These are phyloP conservation scores for Drosophila lacertosa DNA, from an alignment of 1,140 invertebrate genomes.

Conservation along the genomic window DNA sequence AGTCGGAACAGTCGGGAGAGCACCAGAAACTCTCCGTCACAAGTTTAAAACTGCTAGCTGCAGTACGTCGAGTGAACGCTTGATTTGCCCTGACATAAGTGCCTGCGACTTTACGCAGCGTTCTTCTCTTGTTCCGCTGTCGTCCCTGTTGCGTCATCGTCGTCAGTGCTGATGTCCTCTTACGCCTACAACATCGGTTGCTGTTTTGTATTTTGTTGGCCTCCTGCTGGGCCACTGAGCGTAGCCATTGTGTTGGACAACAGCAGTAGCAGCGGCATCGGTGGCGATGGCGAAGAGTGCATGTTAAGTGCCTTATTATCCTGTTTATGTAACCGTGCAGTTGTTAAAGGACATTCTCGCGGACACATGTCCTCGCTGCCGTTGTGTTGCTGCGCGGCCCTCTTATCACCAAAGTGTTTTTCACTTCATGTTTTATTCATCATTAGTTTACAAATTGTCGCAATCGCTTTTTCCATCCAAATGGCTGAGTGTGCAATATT, in stretches of 20 bases:
- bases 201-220: constrained; percentile 50
- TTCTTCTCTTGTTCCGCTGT: constrained; percentile 35
- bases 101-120: constrained; percentile 55
- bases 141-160: constrained; percentile 35
- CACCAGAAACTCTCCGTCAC: not conserved
- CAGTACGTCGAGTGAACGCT: constrained; percentile 50
- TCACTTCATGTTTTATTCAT: constrained; percentile 75
- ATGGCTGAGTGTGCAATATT: constrained; percentile 45
- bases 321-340: constrained; percentile 79
- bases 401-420: constrained; percentile 43
- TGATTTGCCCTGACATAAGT: constrained; percentile 80
- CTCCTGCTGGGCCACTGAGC: constrained; percentile 22
- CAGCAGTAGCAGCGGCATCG: constrained; percentile 6
- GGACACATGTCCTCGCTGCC: constrained; percentile 21
- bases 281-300: constrained; percentile 60
- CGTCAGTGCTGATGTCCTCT: constrained; percentile 9
- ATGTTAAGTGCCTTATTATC: constrained; percentile 81
- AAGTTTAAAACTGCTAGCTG: not conserved
- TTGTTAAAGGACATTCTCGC: constrained; percentile 55
- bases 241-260: constrained; percentile 45
- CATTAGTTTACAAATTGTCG: constrained; percentile 75
- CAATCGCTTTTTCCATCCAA: constrained; percentile 39
- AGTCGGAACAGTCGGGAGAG: not conserved
- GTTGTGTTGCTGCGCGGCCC: constrained; percentile 27
- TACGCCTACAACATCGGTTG: constrained; percentile 64